A percentile compares a stretch with the other conserved stretches of the same genome.
phyloP scores from a whole-genome alignment of 2,888 invertebrate genomes.

The Drosophila incognita region DNA sequence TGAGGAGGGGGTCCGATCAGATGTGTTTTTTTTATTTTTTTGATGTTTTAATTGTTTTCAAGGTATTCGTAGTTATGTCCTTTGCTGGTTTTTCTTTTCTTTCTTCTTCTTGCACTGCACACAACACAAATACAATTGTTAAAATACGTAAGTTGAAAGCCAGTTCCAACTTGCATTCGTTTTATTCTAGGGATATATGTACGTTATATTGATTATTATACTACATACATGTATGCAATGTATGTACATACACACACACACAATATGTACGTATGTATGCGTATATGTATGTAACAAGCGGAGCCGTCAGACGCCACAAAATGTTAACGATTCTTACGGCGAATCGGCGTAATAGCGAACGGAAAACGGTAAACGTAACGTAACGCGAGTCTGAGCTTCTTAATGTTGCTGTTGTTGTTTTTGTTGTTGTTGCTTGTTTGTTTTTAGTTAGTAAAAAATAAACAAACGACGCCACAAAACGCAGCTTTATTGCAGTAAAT shows the following conservation, averaged over 20 bases:
- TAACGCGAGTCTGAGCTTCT: conserved; percentile 48
- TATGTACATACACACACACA: conserved; percentile 14
- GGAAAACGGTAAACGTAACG: conserved; percentile 54
- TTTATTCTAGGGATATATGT: conserved; percentile 55
- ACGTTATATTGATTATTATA: conserved; percentile 70
- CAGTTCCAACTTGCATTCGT: conserved; percentile 61
- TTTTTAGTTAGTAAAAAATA: conserved; percentile 73
- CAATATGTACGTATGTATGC: conserved; percentile 36
- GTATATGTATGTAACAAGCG: conserved; percentile 39
- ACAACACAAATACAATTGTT: conserved; percentile 57
- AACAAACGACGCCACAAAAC: conserved; percentile 75
- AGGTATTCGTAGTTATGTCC: conserved; percentile 33
- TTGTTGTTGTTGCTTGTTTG: conserved; percentile 56
- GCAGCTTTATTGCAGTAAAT: conserved; percentile 68
- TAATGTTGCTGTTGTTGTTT: conserved; percentile 39
- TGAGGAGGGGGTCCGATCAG: conserved; percentile 12
- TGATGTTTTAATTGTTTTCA: conserved; percentile 21
- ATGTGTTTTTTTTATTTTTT: conserved; percentile 20
- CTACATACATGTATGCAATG: conserved; percentile 32
- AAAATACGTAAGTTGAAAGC: conserved; percentile 53
- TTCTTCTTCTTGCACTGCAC: conserved; percentile 53
- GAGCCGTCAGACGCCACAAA: conserved; percentile 57
- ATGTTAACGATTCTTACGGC: conserved; percentile 55
- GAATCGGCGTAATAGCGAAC: conserved; percentile 55
- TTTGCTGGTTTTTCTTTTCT: conserved; percentile 36